Conservation (phyloP, 2,113 vertebrate genomes). For the Thalassarche chlororhynchos region DNA sequence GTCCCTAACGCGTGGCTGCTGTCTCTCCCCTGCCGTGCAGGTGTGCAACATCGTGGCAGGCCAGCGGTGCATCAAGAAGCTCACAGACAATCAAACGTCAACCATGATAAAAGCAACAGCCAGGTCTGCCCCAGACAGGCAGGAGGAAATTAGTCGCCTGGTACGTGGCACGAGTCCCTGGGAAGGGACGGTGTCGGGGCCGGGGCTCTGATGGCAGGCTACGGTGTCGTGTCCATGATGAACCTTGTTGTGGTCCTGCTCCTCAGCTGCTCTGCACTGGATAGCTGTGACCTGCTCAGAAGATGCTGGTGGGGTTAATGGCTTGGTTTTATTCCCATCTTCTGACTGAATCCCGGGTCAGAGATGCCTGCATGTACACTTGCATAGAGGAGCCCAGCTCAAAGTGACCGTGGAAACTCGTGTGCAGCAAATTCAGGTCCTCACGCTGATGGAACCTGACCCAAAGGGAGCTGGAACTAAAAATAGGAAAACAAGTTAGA, state of each 20-base stretch:
- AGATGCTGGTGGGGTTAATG: not conserved
- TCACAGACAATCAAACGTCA: slow-evolving; percentile 85
- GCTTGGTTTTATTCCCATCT: not conserved
- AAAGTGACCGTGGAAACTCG: not conserved
- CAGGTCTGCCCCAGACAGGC: slow-evolving; percentile 83
- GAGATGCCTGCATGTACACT: not conserved
- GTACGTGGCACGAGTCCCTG: slow-evolving; percentile 34
- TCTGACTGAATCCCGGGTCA: not conserved
- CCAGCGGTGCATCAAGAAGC: slow-evolving; percentile 85
- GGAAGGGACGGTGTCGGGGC: accelerated
- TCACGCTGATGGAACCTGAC: not conserved
- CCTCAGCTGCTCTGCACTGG: not conserved
- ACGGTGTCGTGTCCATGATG: accelerated
- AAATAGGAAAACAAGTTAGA: not conserved
- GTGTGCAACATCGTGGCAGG: slow-evolving; percentile 87
- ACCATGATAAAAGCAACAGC: slow-evolving; percentile 88
- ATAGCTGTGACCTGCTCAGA: not conserved
- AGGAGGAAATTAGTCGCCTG: slow-evolving; percentile 85
- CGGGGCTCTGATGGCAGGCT: not conserved
- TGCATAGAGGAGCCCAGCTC: not conserved
- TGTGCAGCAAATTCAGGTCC: not conserved
- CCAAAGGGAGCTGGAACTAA: not conserved
- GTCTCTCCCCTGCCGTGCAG: slow-evolving; percentile 31
- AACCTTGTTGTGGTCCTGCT: not conserved
- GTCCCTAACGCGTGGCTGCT: not conserved